These are phyloP conservation scores for Drosophila bocki DNA, from an alignment of 1,140 invertebrate species.

Conservation along the genomic window DNA sequence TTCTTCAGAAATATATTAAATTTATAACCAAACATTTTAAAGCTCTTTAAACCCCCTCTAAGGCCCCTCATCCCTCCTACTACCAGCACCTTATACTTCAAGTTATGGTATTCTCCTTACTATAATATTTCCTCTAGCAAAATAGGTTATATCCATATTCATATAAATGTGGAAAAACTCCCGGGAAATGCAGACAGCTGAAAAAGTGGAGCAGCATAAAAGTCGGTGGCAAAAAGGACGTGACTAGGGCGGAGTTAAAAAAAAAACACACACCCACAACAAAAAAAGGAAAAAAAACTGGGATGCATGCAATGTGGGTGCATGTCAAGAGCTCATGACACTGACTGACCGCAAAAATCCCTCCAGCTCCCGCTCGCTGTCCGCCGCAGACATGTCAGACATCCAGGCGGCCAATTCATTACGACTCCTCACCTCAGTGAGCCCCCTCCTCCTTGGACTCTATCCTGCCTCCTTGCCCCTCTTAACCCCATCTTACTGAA, in stretches of 20 bases:
- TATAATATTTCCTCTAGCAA: constrained; percentile 3
- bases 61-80: background rate
- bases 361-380: constrained; percentile 9
- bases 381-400: constrained; percentile 57
- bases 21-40: background rate
- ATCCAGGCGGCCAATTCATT: constrained; percentile 71
- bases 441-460: background rate
- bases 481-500: constrained; percentile 3
- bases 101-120: background rate
- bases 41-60: background rate
- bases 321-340: constrained; percentile 64
- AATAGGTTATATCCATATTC: constrained; percentile 44
- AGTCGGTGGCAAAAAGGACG: background rate
- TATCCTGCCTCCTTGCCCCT: background rate
- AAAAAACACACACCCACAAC: background rate
- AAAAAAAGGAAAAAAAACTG: background rate
- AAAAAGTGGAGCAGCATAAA: constrained; percentile 34
- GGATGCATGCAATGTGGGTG: constrained; percentile 23
- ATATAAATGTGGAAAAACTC: constrained; percentile 3
- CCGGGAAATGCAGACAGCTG: constrained; percentile 2
- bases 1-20: no score
- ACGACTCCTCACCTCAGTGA: constrained; percentile 35
- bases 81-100: background rate
- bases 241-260: background rate
- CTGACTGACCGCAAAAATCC: constrained; percentile 52